Percentiles rank a stretch among this genome's conserved stretches.
phyloP scores from a whole-genome alignment of 2,888 invertebrate genomes.

The Byasa hedistus region DNA sequence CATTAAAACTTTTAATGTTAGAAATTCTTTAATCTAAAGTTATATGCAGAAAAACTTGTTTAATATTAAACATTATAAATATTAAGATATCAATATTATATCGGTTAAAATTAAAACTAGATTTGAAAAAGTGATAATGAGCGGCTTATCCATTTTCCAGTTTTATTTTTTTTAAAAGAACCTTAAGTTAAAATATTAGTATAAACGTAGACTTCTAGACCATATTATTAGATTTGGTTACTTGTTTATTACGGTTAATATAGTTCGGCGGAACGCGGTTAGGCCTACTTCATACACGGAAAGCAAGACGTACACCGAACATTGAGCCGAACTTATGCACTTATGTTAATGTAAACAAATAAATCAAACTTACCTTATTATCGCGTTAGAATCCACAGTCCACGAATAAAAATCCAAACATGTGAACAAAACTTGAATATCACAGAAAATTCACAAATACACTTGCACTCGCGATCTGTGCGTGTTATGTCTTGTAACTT shows the following conservation, averaged over 20 bases:
- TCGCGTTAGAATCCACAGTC: conserved; percentile 56
- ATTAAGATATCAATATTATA: too few species aligned
- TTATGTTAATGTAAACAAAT: conserved; percentile 29
- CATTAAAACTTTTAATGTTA: too few species aligned
- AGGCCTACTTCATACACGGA: conserved; percentile 23
- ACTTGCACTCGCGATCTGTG: conserved; percentile 35
- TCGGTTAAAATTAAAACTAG: too few species aligned
- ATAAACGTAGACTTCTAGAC: too few species aligned
- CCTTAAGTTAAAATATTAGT: too few species aligned
- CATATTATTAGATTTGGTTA: too few species aligned
- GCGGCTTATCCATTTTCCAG: too few species aligned
- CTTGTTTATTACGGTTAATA: background rate
- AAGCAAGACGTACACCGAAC: background rate
- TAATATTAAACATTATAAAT: too few species aligned
- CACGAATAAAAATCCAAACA: conserved; percentile 61
- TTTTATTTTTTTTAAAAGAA: too few species aligned
- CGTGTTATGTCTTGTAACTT: conserved; percentile 36
- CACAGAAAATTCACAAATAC: conserved; percentile 37
- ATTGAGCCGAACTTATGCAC: background rate
- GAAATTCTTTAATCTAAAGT: too few species aligned
- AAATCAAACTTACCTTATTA: conserved; percentile 54
- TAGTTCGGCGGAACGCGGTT: conserved; percentile 30
- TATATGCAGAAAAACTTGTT: too few species aligned
- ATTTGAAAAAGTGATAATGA: too few species aligned
- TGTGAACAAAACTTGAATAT: conserved; percentile 32